Evolutionary conservation across 2,113 vertebrate species (phyloP), one percentile per base, ranked within the genome.

Genomic region (Paradoxurus hermaphroditus): DNA sequence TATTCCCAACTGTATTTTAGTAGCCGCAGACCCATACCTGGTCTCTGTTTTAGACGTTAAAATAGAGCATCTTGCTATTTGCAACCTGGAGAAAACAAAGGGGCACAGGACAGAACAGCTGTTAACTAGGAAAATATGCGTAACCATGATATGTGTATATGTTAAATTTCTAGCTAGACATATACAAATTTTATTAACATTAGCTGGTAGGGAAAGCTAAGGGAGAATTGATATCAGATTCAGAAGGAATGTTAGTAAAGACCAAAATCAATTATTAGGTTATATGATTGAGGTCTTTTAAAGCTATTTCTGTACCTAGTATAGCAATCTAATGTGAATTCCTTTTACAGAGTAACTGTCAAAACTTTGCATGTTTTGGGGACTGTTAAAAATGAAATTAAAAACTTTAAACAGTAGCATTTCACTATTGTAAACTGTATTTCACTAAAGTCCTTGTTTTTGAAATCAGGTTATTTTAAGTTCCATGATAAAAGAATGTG

Each of bases 401-500:
- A 73, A 90, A 91, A 51, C 6, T 83, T 86, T 85, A 65, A 91
- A 49, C 67, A 46, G 15, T 65, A 56, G 34, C 31, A 29, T 93
- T 96, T 82, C 63, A 78, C 59, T 62, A 0, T 68, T 95, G 34
- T 83, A 90, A 89, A 68, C 12, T 39, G 27, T 97, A 91, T 86
- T 96, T 44, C 27, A 97, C 79, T 84, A 46, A 94, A 95, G 10
- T 84, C 7, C 91, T 70, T 98, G 90, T 96, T 96, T 86, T 97
- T 97, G 29, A 89, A 53, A 89, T 62, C 98, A 99, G 99, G 99
- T 99, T 98, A 99, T 99, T 99, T 99, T 99, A 97, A 99, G 99
- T 98, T 99, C 99, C 67, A 99, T 99, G 99, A 99, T 99, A 98
- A 99, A 99, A 98, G 99, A 99, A 98, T 99, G 99, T 98, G 99